These are phyloP conservation scores for Torymus auratus DNA, from an alignment of 2,888 invertebrate species.

Conservation along the genomic window DNA sequence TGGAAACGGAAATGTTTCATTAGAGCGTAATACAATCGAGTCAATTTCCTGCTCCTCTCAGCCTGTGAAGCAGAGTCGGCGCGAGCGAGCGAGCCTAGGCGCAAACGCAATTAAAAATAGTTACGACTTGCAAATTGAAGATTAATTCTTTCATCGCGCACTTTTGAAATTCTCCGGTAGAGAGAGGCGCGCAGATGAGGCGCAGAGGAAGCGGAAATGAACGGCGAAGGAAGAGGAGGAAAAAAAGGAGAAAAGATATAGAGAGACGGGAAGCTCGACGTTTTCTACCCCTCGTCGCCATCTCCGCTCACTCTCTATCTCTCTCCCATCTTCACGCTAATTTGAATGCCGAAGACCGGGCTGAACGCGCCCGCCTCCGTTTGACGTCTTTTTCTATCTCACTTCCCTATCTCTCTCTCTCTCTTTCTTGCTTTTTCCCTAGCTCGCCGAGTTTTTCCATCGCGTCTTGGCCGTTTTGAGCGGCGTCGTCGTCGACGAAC, in stretches of 20 bases:
- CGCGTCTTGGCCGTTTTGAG: conserved; percentile 21
- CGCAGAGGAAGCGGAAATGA: conserved; percentile 46
- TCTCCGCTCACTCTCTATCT: neutral
- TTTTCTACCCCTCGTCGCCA: neutral
- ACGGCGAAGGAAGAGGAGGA: conserved; percentile 23
- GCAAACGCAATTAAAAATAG: conserved; percentile 59
- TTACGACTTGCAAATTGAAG: conserved; percentile 58
- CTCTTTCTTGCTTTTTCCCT: neutral
- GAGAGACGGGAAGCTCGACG: conserved; percentile 9
- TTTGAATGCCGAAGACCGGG: conserved; percentile 43
- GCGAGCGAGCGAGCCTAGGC: conserved; percentile 1
- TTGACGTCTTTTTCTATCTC: conserved; percentile 36
- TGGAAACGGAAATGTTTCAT: conserved; percentile 56
- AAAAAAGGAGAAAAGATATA: conserved; percentile 32
- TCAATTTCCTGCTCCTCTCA: conserved; percentile 50
- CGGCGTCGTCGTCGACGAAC: conserved; percentile 32
- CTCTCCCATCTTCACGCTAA: conserved; percentile 21
- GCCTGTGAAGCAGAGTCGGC: neutral
- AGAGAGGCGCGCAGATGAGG: conserved; percentile 23
- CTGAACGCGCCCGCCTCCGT: conserved; percentile 32
- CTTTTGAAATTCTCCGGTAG: conserved; percentile 37
- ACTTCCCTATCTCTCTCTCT: neutral
- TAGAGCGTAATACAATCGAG: conserved; percentile 51
- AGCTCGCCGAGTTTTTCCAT: too few relatives aligned
- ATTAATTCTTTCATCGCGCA: conserved; percentile 57